Conservation (phyloP, 1,140 invertebrate species). For the Dreissena rostriformis region DNA sequence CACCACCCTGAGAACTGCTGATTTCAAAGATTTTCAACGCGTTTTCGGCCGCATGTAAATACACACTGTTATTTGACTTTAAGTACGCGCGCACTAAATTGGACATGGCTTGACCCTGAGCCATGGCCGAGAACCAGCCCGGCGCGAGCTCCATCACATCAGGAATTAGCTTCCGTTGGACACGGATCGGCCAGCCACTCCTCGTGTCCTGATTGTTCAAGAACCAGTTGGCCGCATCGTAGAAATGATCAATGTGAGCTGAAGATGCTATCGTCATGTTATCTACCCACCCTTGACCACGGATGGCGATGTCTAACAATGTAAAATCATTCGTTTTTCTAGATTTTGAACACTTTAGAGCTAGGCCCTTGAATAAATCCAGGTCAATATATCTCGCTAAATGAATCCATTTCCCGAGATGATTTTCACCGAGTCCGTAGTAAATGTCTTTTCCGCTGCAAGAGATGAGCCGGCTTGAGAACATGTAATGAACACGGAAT, state of each 20-base stretch:
- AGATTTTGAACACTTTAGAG: slow-evolving; percentile 77
- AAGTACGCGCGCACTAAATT: slow-evolving; percentile 94
- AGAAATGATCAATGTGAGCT: slow-evolving; percentile 93
- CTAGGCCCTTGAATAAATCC: slow-evolving; percentile 94
- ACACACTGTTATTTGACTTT: slow-evolving; percentile 88
- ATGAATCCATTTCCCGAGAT: slow-evolving; percentile 88
- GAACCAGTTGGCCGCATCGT: slow-evolving; percentile 96
- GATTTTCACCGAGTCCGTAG: slow-evolving; percentile 89
- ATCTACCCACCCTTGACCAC: slow-evolving; percentile 86
- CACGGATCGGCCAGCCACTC: slow-evolving; percentile 96
- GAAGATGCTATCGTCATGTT: slow-evolving; percentile 76
- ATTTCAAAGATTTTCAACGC: slow-evolving; percentile 92
- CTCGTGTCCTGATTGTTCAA: slow-evolving; percentile 95
- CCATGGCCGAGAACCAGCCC: slow-evolving; percentile 99
- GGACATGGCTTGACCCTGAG: slow-evolving; percentile 97
- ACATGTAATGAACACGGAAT: slow-evolving; percentile 92
- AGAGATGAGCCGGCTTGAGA: slow-evolving; percentile 87
- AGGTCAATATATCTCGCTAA: slow-evolving; percentile 94
- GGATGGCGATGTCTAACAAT: slow-evolving; percentile 82
- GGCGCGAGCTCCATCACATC: slow-evolving; percentile 90
- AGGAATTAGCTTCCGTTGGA: slow-evolving; percentile 88
- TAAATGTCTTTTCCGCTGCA: slow-evolving; percentile 88
- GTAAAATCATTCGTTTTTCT: slow-evolving; percentile 69
- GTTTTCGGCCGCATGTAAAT: slow-evolving; percentile 90
- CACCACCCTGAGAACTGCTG: slow-evolving; percentile 87